Conservation (phyloP, 2,113 vertebrate genomes). For the Cryptomyrus ogoouensis region DNA sequence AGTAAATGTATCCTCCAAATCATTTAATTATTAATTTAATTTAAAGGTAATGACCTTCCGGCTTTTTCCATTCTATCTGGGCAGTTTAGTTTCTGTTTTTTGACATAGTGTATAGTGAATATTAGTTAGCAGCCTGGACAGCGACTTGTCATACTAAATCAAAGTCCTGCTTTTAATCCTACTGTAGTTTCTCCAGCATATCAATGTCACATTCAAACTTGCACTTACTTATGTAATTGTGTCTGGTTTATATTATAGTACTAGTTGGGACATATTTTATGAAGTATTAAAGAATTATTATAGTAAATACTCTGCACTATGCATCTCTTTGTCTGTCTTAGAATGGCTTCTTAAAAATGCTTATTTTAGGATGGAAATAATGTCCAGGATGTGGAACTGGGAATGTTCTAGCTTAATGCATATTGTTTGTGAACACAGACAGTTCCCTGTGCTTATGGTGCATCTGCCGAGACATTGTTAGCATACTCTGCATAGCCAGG, state of each 20-base stretch:
- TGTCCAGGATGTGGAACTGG: neutral
- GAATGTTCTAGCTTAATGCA: neutral
- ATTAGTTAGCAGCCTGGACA: neutral
- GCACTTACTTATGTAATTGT: neutral
- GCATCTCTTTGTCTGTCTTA: neutral
- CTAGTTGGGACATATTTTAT: neutral
- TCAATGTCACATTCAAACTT: neutral
- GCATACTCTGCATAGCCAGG: neutral
- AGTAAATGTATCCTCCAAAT: neutral
- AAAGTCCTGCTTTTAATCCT: neutral
- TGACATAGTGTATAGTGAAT: neutral
- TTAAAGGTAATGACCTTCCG: neutral
- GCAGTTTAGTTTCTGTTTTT: neutral
- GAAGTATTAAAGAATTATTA: neutral
- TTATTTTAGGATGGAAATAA: neutral
- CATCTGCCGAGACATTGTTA: neutral
- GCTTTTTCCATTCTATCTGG: neutral
- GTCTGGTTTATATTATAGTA: neutral
- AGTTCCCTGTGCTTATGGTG: neutral
- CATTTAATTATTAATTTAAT: neutral
- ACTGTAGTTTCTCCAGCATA: neutral
- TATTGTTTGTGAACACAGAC: neutral
- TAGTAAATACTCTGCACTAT: neutral
- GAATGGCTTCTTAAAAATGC: neutral
- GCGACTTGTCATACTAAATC: neutral